Evolutionary conservation across 2,797 vertebrate species (phyloP).

Genomic region (Enteromius radiatus): DNA sequence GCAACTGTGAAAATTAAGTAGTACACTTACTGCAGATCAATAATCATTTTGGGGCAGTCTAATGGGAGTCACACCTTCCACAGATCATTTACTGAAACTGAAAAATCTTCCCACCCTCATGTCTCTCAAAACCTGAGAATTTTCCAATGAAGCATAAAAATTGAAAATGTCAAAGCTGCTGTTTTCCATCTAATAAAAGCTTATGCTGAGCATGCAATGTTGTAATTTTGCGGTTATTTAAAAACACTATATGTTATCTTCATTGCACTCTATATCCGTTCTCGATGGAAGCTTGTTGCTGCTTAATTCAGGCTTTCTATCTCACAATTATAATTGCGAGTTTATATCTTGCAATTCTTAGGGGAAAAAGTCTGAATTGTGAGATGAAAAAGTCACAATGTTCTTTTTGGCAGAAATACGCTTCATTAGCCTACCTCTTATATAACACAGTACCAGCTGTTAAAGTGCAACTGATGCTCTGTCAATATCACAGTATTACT

Average conservation of each 20-base stretch:
- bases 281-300: neutral
- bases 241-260: neutral
- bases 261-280: neutral
- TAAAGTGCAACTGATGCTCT: neutral
- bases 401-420: neutral
- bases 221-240: neutral
- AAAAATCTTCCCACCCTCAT: neutral
- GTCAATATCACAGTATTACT: neutral
- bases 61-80: neutral
- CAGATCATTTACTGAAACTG: neutral
- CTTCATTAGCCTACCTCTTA: neutral
- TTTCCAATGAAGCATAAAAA: neutral
- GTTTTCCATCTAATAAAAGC: neutral
- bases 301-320: neutral
- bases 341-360: too few relatives aligned
- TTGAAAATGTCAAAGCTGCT: conserved; percentile 2
- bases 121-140: conserved; percentile 1
- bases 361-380: neutral
- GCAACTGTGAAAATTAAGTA: neutral
- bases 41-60: neutral
- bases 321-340: too few relatives aligned
- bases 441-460: neutral
- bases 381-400: neutral
- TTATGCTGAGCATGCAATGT: neutral
- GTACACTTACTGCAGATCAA: neutral